phyloP scores from a whole-genome alignment of 2,113 vertebrate genomes.

The Tupaia tana region DNA sequence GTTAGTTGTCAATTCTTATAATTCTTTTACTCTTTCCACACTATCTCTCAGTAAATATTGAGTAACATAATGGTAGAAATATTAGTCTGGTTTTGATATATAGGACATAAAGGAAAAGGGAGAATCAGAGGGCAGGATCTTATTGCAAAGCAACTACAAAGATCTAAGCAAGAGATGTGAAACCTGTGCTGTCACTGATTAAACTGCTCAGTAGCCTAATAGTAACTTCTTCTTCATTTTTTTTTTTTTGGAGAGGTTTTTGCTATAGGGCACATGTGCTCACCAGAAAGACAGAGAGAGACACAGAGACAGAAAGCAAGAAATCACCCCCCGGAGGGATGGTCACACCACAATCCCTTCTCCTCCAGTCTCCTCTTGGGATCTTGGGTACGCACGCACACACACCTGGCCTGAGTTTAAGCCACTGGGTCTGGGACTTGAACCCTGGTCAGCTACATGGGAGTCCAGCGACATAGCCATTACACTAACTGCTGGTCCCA shows the following conservation, averaged over 20 bases:
- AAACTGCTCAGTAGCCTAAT: neutral
- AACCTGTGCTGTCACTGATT: neutral
- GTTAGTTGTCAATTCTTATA: neutral
- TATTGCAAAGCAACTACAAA: neutral
- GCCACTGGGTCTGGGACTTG: no score
- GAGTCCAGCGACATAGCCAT: no score
- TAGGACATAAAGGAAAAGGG: neutral
- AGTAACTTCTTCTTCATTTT: neutral
- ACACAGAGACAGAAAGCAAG: no score
- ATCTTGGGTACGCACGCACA: no score
- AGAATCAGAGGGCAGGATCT: neutral
- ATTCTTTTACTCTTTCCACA: slow-evolving; percentile 9
- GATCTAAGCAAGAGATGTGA: neutral
- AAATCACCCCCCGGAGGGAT: no score
- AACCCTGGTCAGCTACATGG: no score
- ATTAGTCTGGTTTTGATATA: neutral
- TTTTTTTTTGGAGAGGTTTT: neutral
- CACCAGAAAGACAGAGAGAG: no score
- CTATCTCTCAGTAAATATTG: neutral
- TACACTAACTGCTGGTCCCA: neutral
- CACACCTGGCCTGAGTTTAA: no score
- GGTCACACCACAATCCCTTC: no score
- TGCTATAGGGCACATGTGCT: no score
- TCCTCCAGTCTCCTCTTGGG: no score
- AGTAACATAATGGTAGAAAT: neutral